phyloP scores from a whole-genome alignment of 2,113 vertebrate genomes.

The Taurulus bubalis region DNA sequence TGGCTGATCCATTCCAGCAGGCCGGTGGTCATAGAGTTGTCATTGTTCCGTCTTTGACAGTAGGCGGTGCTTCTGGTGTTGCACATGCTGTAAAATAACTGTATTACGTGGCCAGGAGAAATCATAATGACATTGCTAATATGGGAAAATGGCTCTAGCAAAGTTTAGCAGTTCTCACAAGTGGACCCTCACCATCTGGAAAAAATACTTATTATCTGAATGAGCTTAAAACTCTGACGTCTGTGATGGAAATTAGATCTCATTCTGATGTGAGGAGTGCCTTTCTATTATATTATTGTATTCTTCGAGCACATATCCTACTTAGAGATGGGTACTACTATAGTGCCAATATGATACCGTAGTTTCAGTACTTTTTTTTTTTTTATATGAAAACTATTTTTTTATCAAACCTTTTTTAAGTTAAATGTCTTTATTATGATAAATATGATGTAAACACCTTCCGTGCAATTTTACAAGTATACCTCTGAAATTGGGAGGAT shows the following conservation, averaged over 20 bases:
- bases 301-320: background rate
- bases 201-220: background rate
- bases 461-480: background rate
- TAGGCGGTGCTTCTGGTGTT: background rate
- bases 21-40: background rate
- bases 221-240: background rate
- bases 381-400: background rate
- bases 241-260: background rate
- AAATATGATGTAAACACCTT: background rate
- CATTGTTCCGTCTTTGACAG: background rate
- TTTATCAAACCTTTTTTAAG: background rate
- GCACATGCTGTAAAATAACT: background rate
- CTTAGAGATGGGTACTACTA: background rate
- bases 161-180: background rate
- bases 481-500: background rate
- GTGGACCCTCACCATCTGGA: background rate
- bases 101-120: background rate
- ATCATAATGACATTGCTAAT: background rate
- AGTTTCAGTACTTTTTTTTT: background rate
- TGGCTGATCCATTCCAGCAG: background rate
- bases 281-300: background rate
- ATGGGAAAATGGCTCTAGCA: background rate
- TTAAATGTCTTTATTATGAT: background rate
- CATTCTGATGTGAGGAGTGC: background rate
- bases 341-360: background rate